phyloP scores from a whole-genome alignment of 2,797 vertebrate genomes.

The Peromyscus eremicus region DNA sequence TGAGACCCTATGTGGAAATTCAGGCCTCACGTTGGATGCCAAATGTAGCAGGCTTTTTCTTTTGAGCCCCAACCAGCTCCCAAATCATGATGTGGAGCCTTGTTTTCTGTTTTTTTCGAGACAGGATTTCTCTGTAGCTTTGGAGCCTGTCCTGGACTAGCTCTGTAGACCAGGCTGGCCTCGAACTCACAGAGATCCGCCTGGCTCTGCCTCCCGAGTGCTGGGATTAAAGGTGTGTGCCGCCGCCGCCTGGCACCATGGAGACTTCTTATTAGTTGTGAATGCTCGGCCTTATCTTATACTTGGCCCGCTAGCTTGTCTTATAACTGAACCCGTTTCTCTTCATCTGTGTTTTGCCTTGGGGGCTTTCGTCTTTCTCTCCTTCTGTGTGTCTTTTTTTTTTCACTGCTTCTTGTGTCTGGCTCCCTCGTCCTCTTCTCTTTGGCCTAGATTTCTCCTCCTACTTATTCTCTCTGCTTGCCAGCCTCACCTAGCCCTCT shows the following conservation, averaged over 20 bases:
- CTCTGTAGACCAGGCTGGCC: no score
- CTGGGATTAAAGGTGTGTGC: no score
- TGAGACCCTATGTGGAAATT: neutral
- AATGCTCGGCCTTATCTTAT: neutral
- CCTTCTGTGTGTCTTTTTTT: neutral
- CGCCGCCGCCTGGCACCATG: no score
- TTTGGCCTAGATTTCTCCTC: neutral
- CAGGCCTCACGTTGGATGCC: neutral
- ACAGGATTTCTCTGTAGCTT: no score
- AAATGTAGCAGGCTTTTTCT: neutral
- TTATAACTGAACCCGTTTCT: neutral
- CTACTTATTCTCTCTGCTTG: neutral
- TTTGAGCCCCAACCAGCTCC: neutral
- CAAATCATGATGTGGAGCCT: neutral
- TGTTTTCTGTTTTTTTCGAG: no score
- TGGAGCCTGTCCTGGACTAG: no score
- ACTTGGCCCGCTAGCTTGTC: neutral
- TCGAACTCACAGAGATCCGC: no score
- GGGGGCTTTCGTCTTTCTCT: neutral
- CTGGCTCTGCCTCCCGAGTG: no score
- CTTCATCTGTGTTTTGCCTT: neutral
- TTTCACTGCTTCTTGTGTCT: neutral
- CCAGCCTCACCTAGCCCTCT: neutral
- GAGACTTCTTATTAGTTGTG: neutral
- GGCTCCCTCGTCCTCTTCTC: neutral